Evolutionary conservation across 2,797 vertebrate genomes (phyloP).

Genomic region (Rousettus madagascariensis): DNA sequence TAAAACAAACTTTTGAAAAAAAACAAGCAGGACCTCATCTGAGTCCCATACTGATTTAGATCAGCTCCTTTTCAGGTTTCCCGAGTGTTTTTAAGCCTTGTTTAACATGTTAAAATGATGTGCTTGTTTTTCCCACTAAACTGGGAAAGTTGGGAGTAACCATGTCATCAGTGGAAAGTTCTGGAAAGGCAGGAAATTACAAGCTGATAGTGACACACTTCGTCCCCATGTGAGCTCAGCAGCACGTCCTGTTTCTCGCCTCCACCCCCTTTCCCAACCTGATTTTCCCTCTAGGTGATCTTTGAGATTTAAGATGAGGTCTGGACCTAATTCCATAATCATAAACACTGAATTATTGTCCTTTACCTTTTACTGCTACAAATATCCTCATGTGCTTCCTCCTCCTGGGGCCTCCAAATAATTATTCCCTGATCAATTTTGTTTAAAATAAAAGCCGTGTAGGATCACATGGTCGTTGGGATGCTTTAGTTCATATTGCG

Average conservation of each 20-base stretch:
- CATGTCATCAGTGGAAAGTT: neutral
- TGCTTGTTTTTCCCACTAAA: neutral
- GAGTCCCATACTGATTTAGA: neutral
- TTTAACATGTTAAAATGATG: neutral
- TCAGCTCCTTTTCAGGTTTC: neutral
- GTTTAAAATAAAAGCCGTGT: neutral
- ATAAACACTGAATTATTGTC: neutral
- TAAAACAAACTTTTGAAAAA: neutral
- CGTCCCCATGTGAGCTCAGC: rapidly evolving
- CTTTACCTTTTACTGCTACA: neutral
- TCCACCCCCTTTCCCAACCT: neutral
- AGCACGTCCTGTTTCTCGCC: neutral
- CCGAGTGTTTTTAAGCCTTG: neutral
- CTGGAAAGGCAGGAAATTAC: neutral
- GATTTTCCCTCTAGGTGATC: neutral
- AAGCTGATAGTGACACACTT: neutral
- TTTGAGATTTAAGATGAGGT: neutral
- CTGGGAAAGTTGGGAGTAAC: neutral
- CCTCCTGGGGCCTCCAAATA: neutral
- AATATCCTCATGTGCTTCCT: neutral
- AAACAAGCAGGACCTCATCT: neutral
- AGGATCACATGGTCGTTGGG: too few species aligned
- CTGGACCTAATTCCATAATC: neutral
- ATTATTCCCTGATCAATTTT: neutral
- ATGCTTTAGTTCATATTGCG: neutral